Percentiles rank a stretch among this genome's conserved stretches.
Conservation (phyloP, 2,113 vertebrate genomes). For the Epinephelus lanceolatus region DNA sequence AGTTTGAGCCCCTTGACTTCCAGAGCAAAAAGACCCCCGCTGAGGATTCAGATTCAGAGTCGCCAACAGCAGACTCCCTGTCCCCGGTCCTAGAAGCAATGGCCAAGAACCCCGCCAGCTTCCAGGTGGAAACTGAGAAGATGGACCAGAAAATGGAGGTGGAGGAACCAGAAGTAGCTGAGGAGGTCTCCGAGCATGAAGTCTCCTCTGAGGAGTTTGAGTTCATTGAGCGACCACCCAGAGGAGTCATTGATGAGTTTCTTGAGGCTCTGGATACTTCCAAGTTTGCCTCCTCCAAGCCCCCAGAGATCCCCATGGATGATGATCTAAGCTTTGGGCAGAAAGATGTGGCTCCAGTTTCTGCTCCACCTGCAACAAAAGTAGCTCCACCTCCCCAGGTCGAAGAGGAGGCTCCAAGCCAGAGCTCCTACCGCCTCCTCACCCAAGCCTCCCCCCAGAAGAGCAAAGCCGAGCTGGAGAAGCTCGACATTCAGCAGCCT, state of each 20-base stretch:
- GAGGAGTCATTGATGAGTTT: conserved; percentile 84
- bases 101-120: conserved; percentile 82
- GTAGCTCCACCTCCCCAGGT: conserved; percentile 3
- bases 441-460: conserved; percentile 75
- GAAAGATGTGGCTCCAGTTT: conserved; percentile 38
- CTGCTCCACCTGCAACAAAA: neutral
- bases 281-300: conserved; percentile 75
- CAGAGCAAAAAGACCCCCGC: conserved; percentile 59
- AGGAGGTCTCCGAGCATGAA: conserved; percentile 84
- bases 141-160: conserved; percentile 57
- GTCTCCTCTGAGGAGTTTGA: conserved; percentile 87
- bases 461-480: conserved; percentile 81
- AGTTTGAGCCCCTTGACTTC: conserved; percentile 78
- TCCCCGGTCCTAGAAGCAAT: conserved; percentile 86
- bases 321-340: conserved; percentile 73
- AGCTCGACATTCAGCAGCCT: conserved; percentile 65
- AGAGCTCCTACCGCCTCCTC: conserved; percentile 78
- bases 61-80: conserved; percentile 83
- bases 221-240: conserved; percentile 84
- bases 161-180: conserved; percentile 76
- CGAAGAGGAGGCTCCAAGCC: conserved; percentile 58
- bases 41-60: conserved; percentile 84
- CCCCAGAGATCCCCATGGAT: conserved; percentile 75
- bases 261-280: conserved; percentile 83
- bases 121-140: conserved; percentile 80